Evolutionary conservation across 2,113 vertebrate species (phyloP), one percentile per base, ranked within the genome.

Genomic region (Anguilla japonica): DNA sequence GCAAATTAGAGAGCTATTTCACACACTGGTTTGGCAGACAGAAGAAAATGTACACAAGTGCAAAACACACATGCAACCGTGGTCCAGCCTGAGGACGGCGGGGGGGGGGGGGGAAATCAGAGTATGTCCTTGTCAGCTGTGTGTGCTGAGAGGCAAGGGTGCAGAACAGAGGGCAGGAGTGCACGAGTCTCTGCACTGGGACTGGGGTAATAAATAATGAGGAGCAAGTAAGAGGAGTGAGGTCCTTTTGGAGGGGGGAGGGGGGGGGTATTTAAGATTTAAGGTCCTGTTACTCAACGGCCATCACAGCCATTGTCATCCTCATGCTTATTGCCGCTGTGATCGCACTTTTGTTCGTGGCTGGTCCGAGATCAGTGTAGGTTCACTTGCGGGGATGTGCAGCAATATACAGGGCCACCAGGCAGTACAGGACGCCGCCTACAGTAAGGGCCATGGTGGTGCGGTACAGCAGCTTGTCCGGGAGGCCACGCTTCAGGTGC

Each of bases 381-480:
- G 78, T 84, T 95, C 88, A 94, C 29, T 95, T 95, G 91, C 93
- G 94, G 80, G 97, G 98, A 82, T 96, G 96, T 34, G 98, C 93
- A 8, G 97, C 97, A 86, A 98, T 96, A 95, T 97, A 98, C 82
- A 99, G 94, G 0, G 97, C 98, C 82, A 99, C 84, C 84, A 99
- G 91, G 88, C 97, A 98, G 93, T 99, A 99, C 91, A 97, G 91
- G 88, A 96, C 95, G 87, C 98, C 98, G 41, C 98, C 98, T 79
- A 99, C 41, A 0, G 98, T 98, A 87, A 99, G 96, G 67, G 97
- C 98, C 98, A 99, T 98, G 41, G 98, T 99, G 94, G 97, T 99
- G 93, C 98, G 96, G 94, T 99, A 95, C 20, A 97, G 96, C 90
- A 97, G 93, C 75, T 87, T 94, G 87, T 97, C 96, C 0, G 96